These are phyloP conservation scores for Zosterops lateralis DNA, from an alignment of 2,113 vertebrate genomes.

Conservation along the genomic window DNA sequence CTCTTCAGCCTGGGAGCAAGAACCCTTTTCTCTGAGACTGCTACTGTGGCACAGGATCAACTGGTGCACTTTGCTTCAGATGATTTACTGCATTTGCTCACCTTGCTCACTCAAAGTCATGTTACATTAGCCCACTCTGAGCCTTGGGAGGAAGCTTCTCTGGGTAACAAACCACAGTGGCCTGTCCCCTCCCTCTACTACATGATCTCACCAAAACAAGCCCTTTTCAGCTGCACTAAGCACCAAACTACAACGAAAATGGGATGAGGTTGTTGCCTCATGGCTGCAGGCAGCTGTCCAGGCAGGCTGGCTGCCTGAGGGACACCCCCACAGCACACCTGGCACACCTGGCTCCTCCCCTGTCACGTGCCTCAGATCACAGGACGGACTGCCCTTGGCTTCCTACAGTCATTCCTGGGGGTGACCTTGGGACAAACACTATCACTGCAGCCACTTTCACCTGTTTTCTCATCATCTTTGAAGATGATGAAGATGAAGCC, in stretches of 20 bases:
- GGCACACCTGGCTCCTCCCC: background rate
- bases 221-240: background rate
- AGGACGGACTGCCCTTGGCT: background rate
- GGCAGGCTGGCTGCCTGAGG: background rate
- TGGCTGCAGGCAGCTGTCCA: background rate
- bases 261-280: accelerated
- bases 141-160: background rate
- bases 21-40: accelerated
- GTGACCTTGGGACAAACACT: background rate
- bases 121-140: background rate
- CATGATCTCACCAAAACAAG: background rate
- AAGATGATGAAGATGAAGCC: background rate
- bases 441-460: background rate
- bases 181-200: background rate
- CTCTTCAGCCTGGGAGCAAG: background rate
- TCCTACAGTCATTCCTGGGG: accelerated
- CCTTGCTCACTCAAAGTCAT: background rate
- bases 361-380: accelerated
- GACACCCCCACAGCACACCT: background rate
- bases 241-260: accelerated
- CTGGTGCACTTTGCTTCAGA: accelerated
- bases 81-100: background rate
- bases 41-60: background rate
- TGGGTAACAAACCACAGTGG: background rate
- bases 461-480: accelerated